These are phyloP conservation scores for Nannospalax galili DNA, from an alignment of 2,113 vertebrate genomes.

Conservation along the genomic window DNA sequence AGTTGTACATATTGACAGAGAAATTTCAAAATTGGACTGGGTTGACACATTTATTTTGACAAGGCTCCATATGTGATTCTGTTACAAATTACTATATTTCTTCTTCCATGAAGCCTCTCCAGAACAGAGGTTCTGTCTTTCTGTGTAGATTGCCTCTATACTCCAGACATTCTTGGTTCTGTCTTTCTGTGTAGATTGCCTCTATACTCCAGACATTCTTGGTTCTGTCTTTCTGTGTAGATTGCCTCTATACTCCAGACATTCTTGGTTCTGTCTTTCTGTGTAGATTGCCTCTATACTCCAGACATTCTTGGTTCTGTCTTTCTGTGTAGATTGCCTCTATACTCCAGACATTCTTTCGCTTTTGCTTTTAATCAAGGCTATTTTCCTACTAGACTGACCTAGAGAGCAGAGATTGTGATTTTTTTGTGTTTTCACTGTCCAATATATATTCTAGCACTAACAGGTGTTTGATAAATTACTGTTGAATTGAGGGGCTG, in stretches of 20 bases:
- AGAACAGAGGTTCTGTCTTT: not conserved
- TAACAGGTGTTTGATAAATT: constrained; percentile 15
- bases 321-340: not conserved
- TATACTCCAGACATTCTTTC: not conserved
- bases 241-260: not conserved
- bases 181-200: not conserved
- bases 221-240: too few species aligned
- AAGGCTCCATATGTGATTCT: not conserved
- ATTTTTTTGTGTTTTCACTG: constrained; percentile 39
- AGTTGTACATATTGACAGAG: not conserved
- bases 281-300: not conserved
- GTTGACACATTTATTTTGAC: constrained; percentile 8
- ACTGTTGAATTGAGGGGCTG: too few species aligned
- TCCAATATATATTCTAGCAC: not conserved
- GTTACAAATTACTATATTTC: not conserved
- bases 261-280: too few species aligned
- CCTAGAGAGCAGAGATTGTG: not conserved
- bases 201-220: not conserved
- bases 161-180: not conserved
- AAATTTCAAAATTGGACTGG: not conserved
- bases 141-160: not conserved
- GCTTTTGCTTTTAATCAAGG: constrained; percentile 32
- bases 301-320: not conserved
- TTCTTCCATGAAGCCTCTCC: not conserved
- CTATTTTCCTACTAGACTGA: not conserved